Evolutionary conservation across 2,888 invertebrate genomes (phyloP), one percentile per base, ranked within the genome.

Genomic region (Ochropleura leucogaster): DNA sequence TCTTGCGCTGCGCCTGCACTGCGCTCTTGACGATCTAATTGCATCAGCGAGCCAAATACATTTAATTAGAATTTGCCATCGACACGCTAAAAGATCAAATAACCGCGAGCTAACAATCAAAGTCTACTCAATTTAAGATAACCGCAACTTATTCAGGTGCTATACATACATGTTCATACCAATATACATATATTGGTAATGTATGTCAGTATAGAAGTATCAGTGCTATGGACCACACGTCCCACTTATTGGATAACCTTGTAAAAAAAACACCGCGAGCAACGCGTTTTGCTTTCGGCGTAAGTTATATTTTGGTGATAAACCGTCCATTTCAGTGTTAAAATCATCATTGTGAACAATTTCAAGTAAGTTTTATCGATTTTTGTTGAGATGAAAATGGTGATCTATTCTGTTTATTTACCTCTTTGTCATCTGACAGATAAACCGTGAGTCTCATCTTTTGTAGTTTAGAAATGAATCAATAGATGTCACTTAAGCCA

Each of bases 221-320:
- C 74, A 49, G 72, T 59, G 68, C 55, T 20, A 59, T 57, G 64
- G 83, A 63, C 55, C 40, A 74, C 74, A 85, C 83, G 79, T 40
- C 53, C 30, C 2, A 47, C 6, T 4, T 46, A 46, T 3, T 46
- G 12, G 53, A 14, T 9, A 66, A 69, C 47, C 49, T 71, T 60
- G 46, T 4, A 9, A 66, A 60, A 40, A 69, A 68, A 72, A 40
- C 64, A 44, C 7, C 30, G 16, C n/a, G 16, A n/a, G 0, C 53
- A 66, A 30, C 40, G 10, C 6, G 46, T 57, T 62, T 51, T 40
- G 46, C 10, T 3, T 49, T 42, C 1, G 5, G n/a, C 18, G 18
- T 42, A 20, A 20, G 6, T 18, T 40, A 47, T 51, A 65, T 68
- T 72, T 66, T 40, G 16, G 68, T 69, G 62, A 42, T 5, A 18